Conservation (phyloP, 1,140 invertebrate genomes). For the Bombus sylvicola region DNA sequence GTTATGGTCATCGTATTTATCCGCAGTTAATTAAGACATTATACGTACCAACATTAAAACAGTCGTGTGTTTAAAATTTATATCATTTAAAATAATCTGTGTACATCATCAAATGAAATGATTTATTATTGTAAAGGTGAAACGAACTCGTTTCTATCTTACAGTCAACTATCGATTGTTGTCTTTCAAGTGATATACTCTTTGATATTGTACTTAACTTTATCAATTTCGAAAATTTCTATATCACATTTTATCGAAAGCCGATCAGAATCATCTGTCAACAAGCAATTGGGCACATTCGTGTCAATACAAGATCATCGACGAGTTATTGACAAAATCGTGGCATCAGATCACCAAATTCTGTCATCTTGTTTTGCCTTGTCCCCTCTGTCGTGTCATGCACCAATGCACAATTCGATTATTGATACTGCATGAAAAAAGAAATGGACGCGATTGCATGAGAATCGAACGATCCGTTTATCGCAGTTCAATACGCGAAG, state of each 20-base stretch:
- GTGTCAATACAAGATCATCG: neutral
- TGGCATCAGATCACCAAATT: neutral
- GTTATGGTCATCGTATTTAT: slow-evolving; percentile 14
- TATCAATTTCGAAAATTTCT: no score
- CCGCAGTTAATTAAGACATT: slow-evolving; percentile 11
- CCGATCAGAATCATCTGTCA: neutral
- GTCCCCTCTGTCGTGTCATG: neutral
- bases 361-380: neutral
- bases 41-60: no score
- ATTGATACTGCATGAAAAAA: neutral
- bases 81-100: neutral
- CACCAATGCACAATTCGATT: neutral
- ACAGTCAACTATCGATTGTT: neutral
- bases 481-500: slow-evolving; percentile 41
- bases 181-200: no score
- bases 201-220: no score
- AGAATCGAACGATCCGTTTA: slow-evolving; percentile 56
- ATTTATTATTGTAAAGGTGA: neutral
- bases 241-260: neutral
- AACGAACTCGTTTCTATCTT: neutral
- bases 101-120: neutral
- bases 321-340: neutral
- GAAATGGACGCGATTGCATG: neutral
- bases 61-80: neutral
- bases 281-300: neutral